Percentiles rank a stretch among this genome's conserved stretches.
These are phyloP conservation scores for Loripinus fragilis DNA, from an alignment of 2,888 invertebrate species.

Conservation along the genomic window DNA sequence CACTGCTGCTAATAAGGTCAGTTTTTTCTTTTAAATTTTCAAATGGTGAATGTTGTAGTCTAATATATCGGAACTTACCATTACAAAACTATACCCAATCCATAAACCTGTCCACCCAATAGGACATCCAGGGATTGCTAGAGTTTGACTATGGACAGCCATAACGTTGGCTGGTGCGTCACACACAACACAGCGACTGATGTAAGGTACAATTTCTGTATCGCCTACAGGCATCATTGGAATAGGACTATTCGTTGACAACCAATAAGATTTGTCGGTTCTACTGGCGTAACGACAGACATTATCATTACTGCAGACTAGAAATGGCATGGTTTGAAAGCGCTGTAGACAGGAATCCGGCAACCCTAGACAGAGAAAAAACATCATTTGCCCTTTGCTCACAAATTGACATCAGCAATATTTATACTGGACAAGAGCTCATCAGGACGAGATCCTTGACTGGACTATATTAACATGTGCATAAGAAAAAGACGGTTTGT, in stretches of 20 bases:
- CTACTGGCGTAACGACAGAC: constrained; percentile 97
- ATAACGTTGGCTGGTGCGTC: constrained; percentile 91
- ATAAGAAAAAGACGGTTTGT: too few relatives aligned
- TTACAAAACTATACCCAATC: constrained; percentile 99
- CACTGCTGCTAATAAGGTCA: too few relatives aligned
- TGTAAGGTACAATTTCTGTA: constrained; percentile 92
- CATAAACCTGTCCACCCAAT: constrained; percentile 95
- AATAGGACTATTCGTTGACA: constrained; percentile 97
- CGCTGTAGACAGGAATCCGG: constrained; percentile 95
- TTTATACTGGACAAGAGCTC: too few relatives aligned
- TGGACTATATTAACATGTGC: too few relatives aligned
- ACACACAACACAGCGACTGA: constrained; percentile 96
- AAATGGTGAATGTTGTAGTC: constrained; percentile 89
- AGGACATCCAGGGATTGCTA: constrained; percentile 93
- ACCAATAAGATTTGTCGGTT: constrained; percentile 99
- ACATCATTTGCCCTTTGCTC: too few relatives aligned
- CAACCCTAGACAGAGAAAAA: constrained; percentile 81
- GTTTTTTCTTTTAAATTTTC: too few relatives aligned
- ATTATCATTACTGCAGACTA: constrained; percentile 97
- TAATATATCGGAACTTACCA: constrained; percentile 89
- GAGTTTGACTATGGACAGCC: constrained; percentile 97
- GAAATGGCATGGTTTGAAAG: constrained; percentile 98
- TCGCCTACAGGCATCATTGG: constrained; percentile 97
- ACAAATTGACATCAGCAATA: too few relatives aligned
- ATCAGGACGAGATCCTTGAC: too few relatives aligned